phyloP scores from a whole-genome alignment of 2,113 vertebrate species.

The Pseudorectes ferrugineus region DNA sequence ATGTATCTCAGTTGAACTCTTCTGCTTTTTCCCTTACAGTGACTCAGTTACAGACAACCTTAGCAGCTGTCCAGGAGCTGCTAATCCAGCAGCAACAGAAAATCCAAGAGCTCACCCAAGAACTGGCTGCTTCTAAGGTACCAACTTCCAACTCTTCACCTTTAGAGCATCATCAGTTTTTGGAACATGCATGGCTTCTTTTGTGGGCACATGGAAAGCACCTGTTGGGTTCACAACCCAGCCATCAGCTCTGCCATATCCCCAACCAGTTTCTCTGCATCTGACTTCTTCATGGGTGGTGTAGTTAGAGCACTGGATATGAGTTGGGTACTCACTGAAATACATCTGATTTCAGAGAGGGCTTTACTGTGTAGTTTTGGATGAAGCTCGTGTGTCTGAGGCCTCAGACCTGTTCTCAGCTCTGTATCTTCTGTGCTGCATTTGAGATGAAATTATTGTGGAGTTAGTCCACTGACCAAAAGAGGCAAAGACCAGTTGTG shows the following conservation, averaged over 20 bases:
- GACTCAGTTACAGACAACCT: constrained; percentile 88
- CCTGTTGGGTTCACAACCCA: background rate
- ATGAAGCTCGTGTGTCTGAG: background rate
- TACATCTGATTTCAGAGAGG: background rate
- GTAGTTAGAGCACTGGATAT: background rate
- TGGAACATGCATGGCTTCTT: background rate
- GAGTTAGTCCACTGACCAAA: background rate
- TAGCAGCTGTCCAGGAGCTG: constrained; percentile 89
- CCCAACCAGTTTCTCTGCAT: background rate
- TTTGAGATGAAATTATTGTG: background rate
- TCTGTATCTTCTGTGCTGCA: background rate
- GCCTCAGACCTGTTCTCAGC: background rate
- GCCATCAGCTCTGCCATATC: background rate
- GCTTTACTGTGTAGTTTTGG: background rate
- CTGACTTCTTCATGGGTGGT: background rate
- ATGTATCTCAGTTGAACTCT: background rate
- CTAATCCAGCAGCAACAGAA: constrained; percentile 92
- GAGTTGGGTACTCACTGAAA: background rate
- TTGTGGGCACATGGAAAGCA: background rate
- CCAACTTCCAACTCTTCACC: background rate
- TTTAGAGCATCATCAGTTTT: background rate
- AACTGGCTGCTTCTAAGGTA: constrained; percentile 88
- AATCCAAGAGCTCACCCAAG: constrained; percentile 91
- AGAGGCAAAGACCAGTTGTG: background rate
- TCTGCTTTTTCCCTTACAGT: constrained; percentile 73